These are phyloP conservation scores for Cochlearius cochlearius DNA, from an alignment of 2,113 vertebrate species.

Conservation along the genomic window DNA sequence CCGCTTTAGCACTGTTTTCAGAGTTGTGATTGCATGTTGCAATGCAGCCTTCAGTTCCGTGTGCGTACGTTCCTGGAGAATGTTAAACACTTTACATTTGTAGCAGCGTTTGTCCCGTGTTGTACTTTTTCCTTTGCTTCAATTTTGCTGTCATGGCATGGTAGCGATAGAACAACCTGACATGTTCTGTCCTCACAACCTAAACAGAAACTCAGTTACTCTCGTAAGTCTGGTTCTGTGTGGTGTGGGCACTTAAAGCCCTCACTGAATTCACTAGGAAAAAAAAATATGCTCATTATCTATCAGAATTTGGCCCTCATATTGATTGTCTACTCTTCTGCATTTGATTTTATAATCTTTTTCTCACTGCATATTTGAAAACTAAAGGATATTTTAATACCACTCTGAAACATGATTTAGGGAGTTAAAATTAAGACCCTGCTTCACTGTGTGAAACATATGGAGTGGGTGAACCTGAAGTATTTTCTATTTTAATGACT, in stretches of 20 bases:
- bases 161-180: not conserved
- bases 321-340: not conserved
- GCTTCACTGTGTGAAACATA: not conserved
- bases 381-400: not conserved
- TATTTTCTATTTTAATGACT: not conserved
- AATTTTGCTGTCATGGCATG: not conserved
- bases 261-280: not conserved
- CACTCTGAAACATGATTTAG: not conserved
- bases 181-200: not conserved
- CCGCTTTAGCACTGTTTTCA: not conserved
- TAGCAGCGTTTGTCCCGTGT: not conserved
- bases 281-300: not conserved
- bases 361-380: not conserved
- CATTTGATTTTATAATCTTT: not conserved
- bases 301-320: not conserved
- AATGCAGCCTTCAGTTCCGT: not conserved
- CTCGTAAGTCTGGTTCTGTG: not conserved
- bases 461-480: not conserved
- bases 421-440: not conserved
- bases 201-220: not conserved
- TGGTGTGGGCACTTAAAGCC: not conserved
- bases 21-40: not conserved
- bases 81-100: not conserved
- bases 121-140: not conserved
- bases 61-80: fast-evolving